These are phyloP conservation scores for Spilarctia lutea DNA, from an alignment of 2,888 invertebrate genomes.

Conservation along the genomic window DNA sequence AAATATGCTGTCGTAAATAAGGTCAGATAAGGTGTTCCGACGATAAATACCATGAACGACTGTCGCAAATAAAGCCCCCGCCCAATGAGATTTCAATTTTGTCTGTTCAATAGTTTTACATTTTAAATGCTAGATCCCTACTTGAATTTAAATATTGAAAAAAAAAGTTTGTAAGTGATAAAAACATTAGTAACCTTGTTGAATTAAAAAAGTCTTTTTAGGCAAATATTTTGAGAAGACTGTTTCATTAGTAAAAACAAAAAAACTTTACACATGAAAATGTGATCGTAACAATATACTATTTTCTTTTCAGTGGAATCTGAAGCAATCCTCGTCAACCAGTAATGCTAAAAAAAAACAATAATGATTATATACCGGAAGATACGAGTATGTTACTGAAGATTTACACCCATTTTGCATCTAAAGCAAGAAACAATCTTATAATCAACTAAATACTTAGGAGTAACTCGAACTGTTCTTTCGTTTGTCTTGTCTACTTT, in stretches of 20 bases:
- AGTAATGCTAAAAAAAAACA: no score
- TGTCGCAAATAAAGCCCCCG: conserved; percentile 50
- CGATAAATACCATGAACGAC: conserved; percentile 63
- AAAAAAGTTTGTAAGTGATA: neutral
- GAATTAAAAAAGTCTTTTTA: neutral
- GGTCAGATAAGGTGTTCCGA: conserved; percentile 56
- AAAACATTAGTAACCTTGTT: neutral
- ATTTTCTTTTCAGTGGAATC: no score
- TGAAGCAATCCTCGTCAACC: no score
- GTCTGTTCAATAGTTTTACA: conserved; percentile 57
- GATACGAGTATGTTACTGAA: no score
- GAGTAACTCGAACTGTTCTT: neutral
- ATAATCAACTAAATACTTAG: neutral
- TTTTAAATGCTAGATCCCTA: conserved; percentile 47
- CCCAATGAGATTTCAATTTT: conserved; percentile 66
- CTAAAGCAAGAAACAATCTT: no score
- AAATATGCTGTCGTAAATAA: conserved; percentile 50
- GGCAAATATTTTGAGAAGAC: neutral
- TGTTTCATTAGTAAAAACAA: neutral
- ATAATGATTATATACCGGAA: no score
- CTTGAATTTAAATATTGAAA: neutral
- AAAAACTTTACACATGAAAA: neutral
- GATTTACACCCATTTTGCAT: no score
- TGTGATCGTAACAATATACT: no score
- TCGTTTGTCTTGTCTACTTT: neutral